phyloP scores from a whole-genome alignment of 2,113 vertebrate genomes.

The Melozone crissalis region DNA sequence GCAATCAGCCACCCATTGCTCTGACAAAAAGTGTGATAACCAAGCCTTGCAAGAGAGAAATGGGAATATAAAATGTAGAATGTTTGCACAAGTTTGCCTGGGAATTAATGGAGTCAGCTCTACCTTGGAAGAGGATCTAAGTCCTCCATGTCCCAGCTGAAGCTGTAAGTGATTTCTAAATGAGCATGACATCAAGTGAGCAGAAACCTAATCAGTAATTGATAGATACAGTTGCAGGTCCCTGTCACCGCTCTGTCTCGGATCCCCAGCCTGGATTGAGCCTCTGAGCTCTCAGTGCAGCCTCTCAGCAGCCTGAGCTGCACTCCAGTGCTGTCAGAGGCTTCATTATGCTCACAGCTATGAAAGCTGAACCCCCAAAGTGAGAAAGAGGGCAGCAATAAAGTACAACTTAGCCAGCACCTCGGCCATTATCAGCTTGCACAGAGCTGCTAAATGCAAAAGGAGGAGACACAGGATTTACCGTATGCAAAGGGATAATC shows the following conservation, averaged over 20 bases:
- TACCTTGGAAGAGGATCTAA: background rate
- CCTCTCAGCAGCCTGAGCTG: background rate
- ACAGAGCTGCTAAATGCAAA: background rate
- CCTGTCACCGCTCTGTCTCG: background rate
- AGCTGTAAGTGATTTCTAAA: conserved; percentile 10
- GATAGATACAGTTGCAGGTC: background rate
- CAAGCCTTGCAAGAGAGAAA: background rate
- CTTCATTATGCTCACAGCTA: background rate
- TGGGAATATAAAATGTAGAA: background rate
- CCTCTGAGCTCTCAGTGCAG: background rate
- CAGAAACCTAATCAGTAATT: conserved; percentile 3
- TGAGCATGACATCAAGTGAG: background rate
- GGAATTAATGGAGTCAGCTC: background rate
- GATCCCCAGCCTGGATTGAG: accelerated
- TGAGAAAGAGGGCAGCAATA: background rate
- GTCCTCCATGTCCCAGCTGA: background rate
- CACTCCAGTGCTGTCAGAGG: background rate
- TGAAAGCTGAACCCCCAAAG: background rate
- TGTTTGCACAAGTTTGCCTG: background rate
- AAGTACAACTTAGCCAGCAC: background rate
- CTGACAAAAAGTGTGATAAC: background rate
- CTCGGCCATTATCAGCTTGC: background rate
- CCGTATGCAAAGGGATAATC: background rate
- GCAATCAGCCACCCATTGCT: background rate
- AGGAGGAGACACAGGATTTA: background rate